Conservation (phyloP, 2,888 invertebrate species). For the Apamea monoglypha region DNA sequence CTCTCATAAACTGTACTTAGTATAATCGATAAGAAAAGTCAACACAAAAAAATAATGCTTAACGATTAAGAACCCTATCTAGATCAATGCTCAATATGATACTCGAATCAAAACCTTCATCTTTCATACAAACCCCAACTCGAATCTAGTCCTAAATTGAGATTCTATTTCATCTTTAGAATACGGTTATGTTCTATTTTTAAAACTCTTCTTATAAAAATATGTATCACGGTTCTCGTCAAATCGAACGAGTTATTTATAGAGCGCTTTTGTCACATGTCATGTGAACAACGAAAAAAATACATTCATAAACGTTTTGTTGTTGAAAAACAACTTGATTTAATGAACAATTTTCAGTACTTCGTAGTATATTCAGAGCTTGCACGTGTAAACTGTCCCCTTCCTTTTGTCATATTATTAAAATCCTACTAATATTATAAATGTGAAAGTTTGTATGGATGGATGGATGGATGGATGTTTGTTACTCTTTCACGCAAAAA, state of each 20-base stretch:
- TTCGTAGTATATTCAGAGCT: background rate
- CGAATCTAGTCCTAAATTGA: background rate
- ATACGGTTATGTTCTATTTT: slow-evolving; percentile 43
- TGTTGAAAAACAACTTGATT: slow-evolving; percentile 12
- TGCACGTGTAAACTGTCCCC: slow-evolving; percentile 41
- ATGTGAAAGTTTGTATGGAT: too few relatives aligned
- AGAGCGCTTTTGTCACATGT: background rate
- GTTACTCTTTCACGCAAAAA: too few relatives aligned
- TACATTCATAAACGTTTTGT: background rate
- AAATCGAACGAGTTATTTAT: slow-evolving; percentile 12
- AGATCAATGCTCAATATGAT: background rate
- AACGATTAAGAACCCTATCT: slow-evolving; percentile 10
- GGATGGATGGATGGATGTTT: too few relatives aligned
- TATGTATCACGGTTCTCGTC: slow-evolving; percentile 19
- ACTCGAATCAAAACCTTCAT: background rate
- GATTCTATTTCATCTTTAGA: slow-evolving; percentile 10
- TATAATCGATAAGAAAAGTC: slow-evolving; percentile 23
- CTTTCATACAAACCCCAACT: background rate
- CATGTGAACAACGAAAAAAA: background rate
- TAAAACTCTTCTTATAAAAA: slow-evolving; percentile 11
- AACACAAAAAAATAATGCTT: background rate
- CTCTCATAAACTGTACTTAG: slow-evolving; percentile 28
- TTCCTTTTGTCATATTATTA: slow-evolving; percentile 32
- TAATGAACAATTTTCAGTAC: background rate
- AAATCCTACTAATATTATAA: slow-evolving; percentile 12